Evolutionary conservation across 2,888 invertebrate genomes (phyloP).

Genomic region (Perithous albicinctus): DNA sequence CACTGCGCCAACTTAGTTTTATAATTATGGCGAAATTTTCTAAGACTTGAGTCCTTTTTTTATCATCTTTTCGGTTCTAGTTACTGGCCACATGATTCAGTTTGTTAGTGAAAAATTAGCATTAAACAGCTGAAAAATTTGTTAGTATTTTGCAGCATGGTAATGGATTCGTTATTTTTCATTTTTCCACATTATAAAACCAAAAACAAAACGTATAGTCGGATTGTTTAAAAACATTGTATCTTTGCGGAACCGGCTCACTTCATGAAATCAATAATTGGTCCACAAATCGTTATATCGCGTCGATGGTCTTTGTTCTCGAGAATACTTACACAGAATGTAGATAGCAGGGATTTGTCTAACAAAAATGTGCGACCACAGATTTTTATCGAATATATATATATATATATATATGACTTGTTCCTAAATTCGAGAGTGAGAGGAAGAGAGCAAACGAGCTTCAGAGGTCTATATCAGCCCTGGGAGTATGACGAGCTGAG

Average conservation of each 20-base stretch:
- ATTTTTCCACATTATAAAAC: too few species aligned
- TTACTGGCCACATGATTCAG: too few species aligned
- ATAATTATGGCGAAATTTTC: too few species aligned
- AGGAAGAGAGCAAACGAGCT: neutral
- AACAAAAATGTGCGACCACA: neutral
- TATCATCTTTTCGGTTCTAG: too few species aligned
- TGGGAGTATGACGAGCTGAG: conserved; percentile 10
- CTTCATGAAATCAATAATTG: neutral
- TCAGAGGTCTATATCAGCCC: neutral
- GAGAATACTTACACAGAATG: conserved; percentile 36
- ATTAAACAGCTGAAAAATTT: too few species aligned
- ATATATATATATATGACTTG: conserved; percentile 16
- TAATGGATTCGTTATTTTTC: too few species aligned
- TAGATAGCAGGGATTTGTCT: conserved; percentile 6
- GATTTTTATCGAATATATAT: conserved; percentile 4
- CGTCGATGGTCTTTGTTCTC: conserved; percentile 48
- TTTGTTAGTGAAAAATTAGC: too few species aligned
- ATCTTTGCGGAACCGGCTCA: neutral
- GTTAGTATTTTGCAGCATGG: too few species aligned
- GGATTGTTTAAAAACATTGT: too few species aligned
- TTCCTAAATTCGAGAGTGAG: conserved; percentile 8
- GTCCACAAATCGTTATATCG: neutral
- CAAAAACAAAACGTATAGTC: too few species aligned
- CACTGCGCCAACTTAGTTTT: neutral
- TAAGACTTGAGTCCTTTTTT: too few species aligned